Percentiles rank a stretch among this genome's conserved stretches.
Evolutionary conservation across 2,797 vertebrate species (phyloP).

Genomic region (Sebastiscus albofasciatus): DNA sequence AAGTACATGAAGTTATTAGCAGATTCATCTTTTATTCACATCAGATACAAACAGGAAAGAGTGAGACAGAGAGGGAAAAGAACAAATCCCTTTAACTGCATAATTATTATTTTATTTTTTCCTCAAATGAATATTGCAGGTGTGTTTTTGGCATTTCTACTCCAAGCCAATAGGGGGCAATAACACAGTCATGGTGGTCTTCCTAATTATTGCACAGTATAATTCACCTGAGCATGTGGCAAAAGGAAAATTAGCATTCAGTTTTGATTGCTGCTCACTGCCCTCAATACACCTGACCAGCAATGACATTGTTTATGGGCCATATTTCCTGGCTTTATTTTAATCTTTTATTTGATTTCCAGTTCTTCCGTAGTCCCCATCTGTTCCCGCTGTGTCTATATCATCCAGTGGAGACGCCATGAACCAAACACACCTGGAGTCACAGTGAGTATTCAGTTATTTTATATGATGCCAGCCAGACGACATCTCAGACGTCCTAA

Average conservation of each 20-base stretch:
- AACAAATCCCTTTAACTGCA: neutral
- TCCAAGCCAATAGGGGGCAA: conserved; percentile 8
- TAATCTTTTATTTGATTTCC: neutral
- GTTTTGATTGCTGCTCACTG: too few relatives aligned
- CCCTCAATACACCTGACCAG: neutral
- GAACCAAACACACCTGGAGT: neutral
- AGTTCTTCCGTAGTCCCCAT: fast-evolving
- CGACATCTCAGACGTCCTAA: neutral
- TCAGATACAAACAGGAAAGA: neutral
- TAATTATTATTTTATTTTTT: fast-evolving
- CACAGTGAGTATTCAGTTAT: neutral
- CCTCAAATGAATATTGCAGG: neutral
- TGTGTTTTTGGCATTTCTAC: neutral
- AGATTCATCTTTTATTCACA: neutral
- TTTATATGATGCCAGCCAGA: neutral
- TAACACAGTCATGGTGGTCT: too few relatives aligned
- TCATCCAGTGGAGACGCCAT: neutral
- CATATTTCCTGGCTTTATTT: neutral
- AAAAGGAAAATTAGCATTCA: too few relatives aligned
- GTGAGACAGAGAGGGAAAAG: neutral
- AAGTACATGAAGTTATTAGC: neutral
- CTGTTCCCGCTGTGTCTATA: neutral
- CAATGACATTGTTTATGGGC: neutral
- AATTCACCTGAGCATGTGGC: neutral
- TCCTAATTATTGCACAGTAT: fast-evolving